phyloP scores from a whole-genome alignment of 2,113 vertebrate species.

The Dryoscopus gambensis region DNA sequence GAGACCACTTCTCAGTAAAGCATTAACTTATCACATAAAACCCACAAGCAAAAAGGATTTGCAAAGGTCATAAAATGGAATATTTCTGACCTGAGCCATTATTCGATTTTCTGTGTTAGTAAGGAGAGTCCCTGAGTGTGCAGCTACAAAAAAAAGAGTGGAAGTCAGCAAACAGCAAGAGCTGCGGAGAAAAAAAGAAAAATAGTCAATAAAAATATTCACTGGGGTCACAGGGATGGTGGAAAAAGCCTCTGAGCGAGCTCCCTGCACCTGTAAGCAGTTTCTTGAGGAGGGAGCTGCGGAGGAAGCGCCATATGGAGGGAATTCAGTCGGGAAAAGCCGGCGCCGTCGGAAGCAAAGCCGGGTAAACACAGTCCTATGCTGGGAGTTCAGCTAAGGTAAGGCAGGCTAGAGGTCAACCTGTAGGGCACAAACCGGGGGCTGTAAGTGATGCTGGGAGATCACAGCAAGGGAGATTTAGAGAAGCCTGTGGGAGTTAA shows the following conservation, averaged over 20 bases:
- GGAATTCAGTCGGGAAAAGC: neutral
- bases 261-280: neutral
- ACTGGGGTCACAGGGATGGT: neutral
- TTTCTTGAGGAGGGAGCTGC: neutral
- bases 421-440: neutral
- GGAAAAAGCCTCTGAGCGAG: neutral
- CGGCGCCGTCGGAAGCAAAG: neutral
- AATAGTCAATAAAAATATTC: neutral
- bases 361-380: neutral
- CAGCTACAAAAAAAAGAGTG: neutral
- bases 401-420: neutral
- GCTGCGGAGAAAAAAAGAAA: neutral
- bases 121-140: neutral
- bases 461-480: neutral
- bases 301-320: neutral
- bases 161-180: neutral
- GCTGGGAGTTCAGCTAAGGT: neutral
- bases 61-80: neutral
- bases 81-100: neutral
- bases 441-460: neutral
- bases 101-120: neutral
- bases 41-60: neutral
- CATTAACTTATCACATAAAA: constrained; percentile 2
- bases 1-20: neutral
- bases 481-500: neutral